A percentile compares a stretch with the other conserved stretches of the same genome.
Conservation (phyloP, 2,797 vertebrate species). For the Xerus rutilus region DNA sequence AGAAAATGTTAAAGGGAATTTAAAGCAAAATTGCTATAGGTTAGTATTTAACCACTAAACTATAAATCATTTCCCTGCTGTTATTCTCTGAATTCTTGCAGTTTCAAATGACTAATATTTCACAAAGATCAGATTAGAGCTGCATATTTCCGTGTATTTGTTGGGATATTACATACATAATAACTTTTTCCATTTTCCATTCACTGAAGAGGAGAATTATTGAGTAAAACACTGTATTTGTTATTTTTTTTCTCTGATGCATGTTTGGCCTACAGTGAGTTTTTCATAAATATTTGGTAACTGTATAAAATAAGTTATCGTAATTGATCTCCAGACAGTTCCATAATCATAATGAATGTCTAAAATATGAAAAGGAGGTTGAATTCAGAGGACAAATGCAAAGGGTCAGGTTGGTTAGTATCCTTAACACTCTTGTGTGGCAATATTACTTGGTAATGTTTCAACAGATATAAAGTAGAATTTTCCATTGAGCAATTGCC, state of each 20-base stretch:
- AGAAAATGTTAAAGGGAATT: constrained; percentile 7
- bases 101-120: neutral
- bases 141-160: neutral
- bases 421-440: neutral
- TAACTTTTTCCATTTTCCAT: neutral
- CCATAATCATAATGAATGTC: neutral
- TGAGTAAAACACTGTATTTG: neutral
- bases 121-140: neutral
- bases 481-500: neutral
- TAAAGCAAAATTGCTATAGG: neutral
- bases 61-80: neutral
- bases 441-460: neutral
- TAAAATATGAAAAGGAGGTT: neutral
- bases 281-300: neutral
- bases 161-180: neutral
- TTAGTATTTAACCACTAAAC: neutral
- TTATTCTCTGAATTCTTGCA: neutral
- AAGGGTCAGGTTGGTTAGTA: neutral
- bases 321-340: neutral
- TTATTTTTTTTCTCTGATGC: neutral
- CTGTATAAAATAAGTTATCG: neutral
- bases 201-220: neutral
- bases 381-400: neutral
- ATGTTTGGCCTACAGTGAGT: neutral
- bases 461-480: neutral